Evolutionary conservation across 2,113 vertebrate genomes (phyloP), one percentile per base, ranked within the genome.

Genomic region (Cochlearius cochlearius): DNA sequence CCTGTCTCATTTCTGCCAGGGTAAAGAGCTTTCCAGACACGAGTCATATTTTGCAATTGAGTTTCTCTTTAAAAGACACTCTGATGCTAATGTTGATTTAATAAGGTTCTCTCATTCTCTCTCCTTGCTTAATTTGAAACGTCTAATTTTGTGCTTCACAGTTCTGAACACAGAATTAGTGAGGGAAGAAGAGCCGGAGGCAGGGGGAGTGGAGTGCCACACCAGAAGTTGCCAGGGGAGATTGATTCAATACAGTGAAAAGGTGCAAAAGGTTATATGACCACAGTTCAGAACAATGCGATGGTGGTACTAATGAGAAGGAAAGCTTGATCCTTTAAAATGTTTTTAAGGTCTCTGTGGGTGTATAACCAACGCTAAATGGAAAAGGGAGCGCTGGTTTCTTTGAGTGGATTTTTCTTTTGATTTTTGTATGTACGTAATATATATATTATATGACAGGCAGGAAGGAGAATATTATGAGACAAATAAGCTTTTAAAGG

Each of bases 91-190:
- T 98, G 98, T 96, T 96, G 96, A 98, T 98, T 98, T 98, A 97
- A 98, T 98, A 98, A 98, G 94, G 88, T 97, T 97, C 91, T 96
- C 91, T 97, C 71, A 58, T 93, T 96, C 89, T 91, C 85, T 98
- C 90, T 95, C 72, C 79, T 93, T 92, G 95, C 95, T 96, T 98
- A 98, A 97, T 98, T 98, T 97, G 95, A 98, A 97, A 97, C 50
- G 94, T 96, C 96, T 97, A 97, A 98, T 98, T 98, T 98, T 98
- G 96, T 98, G 97, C 97, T 98, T 98, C 96, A 96, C 96, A 95
- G 97, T 97, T 97, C 95, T 97, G 97, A 96, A 87, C 96, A 87
- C 84, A 96, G 97, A 98, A 98, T 98, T 97, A 95, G 96, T 83
- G 94, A 96, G 90, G 92, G 92, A 95, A 95, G 91, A 95, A 87